A percentile compares a stretch with the other conserved stretches of the same genome.
Conservation (phyloP, 1,140 invertebrate species). For the Amyelois transitella region DNA sequence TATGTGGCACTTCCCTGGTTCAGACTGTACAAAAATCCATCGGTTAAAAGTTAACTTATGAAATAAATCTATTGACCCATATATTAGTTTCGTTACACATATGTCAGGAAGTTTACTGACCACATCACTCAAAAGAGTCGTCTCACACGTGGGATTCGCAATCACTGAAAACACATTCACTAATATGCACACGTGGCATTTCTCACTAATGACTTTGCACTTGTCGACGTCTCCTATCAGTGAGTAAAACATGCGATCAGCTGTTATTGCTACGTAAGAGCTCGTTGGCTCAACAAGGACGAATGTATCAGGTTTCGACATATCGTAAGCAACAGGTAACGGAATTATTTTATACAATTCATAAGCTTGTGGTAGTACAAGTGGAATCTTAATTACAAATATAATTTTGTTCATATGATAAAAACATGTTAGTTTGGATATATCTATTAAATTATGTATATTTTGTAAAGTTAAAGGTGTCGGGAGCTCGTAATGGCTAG, state of each 20-base stretch:
- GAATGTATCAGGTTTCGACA: constrained; percentile 12
- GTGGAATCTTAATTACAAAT: constrained; percentile 1
- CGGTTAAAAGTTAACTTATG: constrained; percentile 7
- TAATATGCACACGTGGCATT: constrained; percentile 6
- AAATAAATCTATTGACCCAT: constrained; percentile 6
- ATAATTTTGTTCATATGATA: no score
- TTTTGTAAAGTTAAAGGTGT: no score
- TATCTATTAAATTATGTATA: no score
- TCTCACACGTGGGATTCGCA: constrained; percentile 7
- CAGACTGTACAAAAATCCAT: constrained; percentile 10
- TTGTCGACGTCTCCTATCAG: constrained; percentile 4
- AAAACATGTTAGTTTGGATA: no score
- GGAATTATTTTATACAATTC: constrained; percentile 13
- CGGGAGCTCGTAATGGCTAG: no score
- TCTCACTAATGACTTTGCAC: constrained; percentile 9
- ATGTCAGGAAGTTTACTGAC: constrained; percentile 1
- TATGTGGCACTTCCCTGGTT: constrained; percentile 1
- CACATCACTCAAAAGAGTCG: constrained; percentile 6
- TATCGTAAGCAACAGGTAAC: constrained; percentile 11
- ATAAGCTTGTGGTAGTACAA: constrained; percentile 10
- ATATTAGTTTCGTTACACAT: not conserved
- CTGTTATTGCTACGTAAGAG: constrained; percentile 11
- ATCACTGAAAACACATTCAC: constrained; percentile 5
- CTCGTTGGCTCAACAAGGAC: constrained; percentile 6
- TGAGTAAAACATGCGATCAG: constrained; percentile 14